Conservation (phyloP, 1,140 invertebrate species). For the Euschistus heros region DNA sequence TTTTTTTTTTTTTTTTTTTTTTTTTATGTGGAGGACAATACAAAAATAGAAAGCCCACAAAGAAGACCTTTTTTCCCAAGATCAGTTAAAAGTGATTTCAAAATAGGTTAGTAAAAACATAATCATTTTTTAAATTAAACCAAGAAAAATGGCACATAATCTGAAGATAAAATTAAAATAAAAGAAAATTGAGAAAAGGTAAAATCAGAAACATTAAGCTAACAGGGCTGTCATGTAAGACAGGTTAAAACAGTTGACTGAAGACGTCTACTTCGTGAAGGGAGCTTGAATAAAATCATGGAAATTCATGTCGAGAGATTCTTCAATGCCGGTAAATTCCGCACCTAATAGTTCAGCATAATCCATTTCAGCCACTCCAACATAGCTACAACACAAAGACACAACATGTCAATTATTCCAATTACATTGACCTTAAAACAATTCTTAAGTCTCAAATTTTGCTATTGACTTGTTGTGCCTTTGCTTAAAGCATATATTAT, state of each 20-base stretch:
- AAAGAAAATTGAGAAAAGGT: background rate
- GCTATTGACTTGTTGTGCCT: slow-evolving; percentile 24
- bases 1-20: background rate
- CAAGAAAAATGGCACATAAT: background rate
- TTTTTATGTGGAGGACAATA: background rate
- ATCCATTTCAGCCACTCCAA: background rate
- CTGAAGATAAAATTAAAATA: background rate
- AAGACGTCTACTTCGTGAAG: background rate
- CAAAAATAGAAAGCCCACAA: slow-evolving; percentile 5
- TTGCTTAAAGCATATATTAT: slow-evolving; percentile 14
- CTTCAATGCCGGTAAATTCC: background rate
- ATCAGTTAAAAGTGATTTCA: background rate
- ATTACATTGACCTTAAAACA: background rate
- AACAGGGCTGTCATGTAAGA: background rate
- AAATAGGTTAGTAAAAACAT: slow-evolving; percentile 1
- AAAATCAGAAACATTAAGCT: background rate
- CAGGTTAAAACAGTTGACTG: background rate
- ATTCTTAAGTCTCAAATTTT: slow-evolving; percentile 5
- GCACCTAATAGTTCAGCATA: slow-evolving; percentile 10
- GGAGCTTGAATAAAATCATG: background rate
- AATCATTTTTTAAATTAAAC: background rate
- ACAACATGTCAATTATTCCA: slow-evolving; percentile 15
- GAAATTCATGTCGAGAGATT: slow-evolving; percentile 9
- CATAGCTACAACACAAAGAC: slow-evolving; percentile 18
- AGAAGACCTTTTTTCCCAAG: background rate